A percentile compares a stretch with the other conserved stretches of the same genome.
Conservation (phyloP, 2,888 invertebrate species). For the Notocelia uddmanniana region DNA sequence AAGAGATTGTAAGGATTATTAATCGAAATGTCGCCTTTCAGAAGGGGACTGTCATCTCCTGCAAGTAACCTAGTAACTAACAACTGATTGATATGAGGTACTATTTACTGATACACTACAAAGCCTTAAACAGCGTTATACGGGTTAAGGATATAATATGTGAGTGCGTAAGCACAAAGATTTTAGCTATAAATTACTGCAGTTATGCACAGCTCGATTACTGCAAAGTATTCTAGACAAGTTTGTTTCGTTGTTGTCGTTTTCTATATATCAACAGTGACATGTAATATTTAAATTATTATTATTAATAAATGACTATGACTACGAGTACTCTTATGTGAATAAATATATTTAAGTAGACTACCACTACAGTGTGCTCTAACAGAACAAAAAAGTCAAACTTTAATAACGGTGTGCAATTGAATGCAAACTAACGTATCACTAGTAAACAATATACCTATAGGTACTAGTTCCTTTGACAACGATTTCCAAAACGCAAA, state of each 20-base stretch:
- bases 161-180: too few relatives aligned
- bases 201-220: too few relatives aligned
- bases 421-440: neutral
- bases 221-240: too few relatives aligned
- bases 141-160: neutral
- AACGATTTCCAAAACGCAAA: neutral
- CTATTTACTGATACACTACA: neutral
- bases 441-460: neutral
- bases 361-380: neutral
- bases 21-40: neutral
- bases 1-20: neutral
- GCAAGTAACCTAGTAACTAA: slow-evolving; percentile 5
- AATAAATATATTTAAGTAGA: neutral
- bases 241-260: too few relatives aligned
- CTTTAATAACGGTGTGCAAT: neutral
- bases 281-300: too few relatives aligned
- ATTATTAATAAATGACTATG: too few relatives aligned
- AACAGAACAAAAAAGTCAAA: neutral
- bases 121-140: neutral
- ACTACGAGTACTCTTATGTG: neutral
- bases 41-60: slow-evolving; percentile 17
- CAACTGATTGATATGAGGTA: neutral
- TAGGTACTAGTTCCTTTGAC: neutral
- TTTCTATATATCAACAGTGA: too few relatives aligned
- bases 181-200: neutral